Base-by-base conservation (phyloP, 2,888 invertebrate species). In the Andrena dorsata region DNA sequence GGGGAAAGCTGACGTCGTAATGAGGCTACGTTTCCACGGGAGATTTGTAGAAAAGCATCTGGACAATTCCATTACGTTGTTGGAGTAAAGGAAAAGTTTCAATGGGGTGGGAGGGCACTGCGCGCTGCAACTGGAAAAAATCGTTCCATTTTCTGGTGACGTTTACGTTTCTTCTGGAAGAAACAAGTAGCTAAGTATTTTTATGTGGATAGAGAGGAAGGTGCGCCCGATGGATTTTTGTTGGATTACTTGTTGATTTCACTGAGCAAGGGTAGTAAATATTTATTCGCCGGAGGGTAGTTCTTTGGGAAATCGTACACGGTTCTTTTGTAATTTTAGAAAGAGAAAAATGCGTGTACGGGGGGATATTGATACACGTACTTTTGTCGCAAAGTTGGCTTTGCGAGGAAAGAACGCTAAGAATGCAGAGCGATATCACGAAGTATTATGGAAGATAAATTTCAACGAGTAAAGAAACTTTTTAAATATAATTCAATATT, bases 31-130 rank as follows among this genome's bases (percentile, higher is more conserved):
- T 49, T 60, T 60, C 32, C 63, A 23, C 68, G 23, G 60, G 28
- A 60, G 76, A 76, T 69, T 63, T n/a, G 63, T 49, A 20, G 10
- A 49, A 35, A 64, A 64, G 47, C 69, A 56, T 69, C 63, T 10
- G 63, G 32, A 53, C 63, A 35, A 56, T 56, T 20, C 30, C 53
- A 47, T 76, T 56, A 51, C 68, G 23, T 53, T 49, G 28, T 20
- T 35, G 23, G 16, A 20, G 30, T 6, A 8, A 0, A 3, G 30
- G 61, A 60, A 51, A 53, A 28, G 30, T 28, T 47, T 60, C 66
- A 28, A 30, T 3, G 51, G 47, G 35, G 16, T 23, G 20, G 51
- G 53, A n/a, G 35, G 35, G 41, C 10, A 13, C 35, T 35, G 35
- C 10, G 35, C 10, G 23, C 30, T 13, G 74, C 63, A 47, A 63